These are phyloP conservation scores for Presbytis comata DNA, from an alignment of 2,797 vertebrate species.

Conservation along the genomic window DNA sequence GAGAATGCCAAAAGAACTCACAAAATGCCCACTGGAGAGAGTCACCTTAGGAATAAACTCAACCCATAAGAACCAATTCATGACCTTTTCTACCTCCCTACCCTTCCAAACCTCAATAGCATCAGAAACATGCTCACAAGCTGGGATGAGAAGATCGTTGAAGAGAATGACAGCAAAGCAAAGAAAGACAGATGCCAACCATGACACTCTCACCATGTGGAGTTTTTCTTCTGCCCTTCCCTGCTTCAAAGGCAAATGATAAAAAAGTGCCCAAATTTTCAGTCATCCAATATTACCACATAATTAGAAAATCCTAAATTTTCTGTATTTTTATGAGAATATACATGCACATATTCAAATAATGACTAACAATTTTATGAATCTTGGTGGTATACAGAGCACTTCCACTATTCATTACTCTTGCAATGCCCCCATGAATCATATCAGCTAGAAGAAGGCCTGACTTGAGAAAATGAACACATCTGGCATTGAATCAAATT, in stretches of 20 bases:
- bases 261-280: not conserved
- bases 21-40: not conserved
- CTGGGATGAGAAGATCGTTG: not conserved
- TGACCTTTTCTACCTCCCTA: not conserved
- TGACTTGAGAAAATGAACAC: not conserved
- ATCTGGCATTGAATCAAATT: not conserved
- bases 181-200: not conserved
- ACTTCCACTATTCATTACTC: not conserved
- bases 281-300: not conserved
- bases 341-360: not conserved
- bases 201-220: no score
- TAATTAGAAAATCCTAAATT: not conserved
- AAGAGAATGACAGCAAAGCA: not conserved
- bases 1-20: not conserved
- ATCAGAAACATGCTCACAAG: not conserved
- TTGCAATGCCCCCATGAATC: not conserved
- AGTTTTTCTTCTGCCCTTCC: not conserved
- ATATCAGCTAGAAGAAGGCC: not conserved
- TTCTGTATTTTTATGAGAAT: not conserved
- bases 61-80: not conserved
- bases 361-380: not conserved
- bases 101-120: not conserved
- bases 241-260: not conserved
- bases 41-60: not conserved
- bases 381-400: not conserved